Evolutionary conservation across 2,888 invertebrate species (phyloP), one percentile per base, ranked within the genome.

Genomic region (Thymelicus acteon): DNA sequence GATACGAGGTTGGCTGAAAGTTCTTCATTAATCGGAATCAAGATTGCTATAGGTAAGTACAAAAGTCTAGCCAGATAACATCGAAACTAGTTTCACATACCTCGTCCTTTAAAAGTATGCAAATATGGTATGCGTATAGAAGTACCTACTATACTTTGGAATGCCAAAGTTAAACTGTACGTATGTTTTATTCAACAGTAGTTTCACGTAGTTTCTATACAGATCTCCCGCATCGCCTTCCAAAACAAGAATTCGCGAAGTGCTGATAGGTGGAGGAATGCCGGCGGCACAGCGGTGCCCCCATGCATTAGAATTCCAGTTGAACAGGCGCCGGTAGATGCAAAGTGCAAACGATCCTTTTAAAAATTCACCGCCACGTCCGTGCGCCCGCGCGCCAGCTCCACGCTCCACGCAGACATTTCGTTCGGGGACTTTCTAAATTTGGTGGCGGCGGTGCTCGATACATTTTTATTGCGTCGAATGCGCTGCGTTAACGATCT

Each of bases 401-500:
- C n/a, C n/a, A n/a, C 19, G 19, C 19, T 19, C 19, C 19, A 19
- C 2, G 19, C 19, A 19, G 19, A 19, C 74, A 62, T 60, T 52
- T 68, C 69, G 69, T 60, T 57, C 48, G 70, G 67, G 73, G 72
- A 72, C 75, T 76, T 75, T 78, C 75, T 78, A 75, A 75, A 78
- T 75, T 75, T 74, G 77, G 73, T 69, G 60, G 72, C 48, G 64
- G 48, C 58, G 72, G 74, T 72, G 69, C 75, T 71, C 74, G 65
- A 75, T 77, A 78, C 78, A 78, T 78, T 77, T 76, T 78, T 76
- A 77, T 77, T 67, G 74, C 73, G 64, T 24, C 71, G 74, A 71
- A 73, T 74, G 64, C 67, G 62, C 15, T 61, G 69, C 71, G 52
- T 64, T 65, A 65, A 70, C 64, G 70, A 70, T 64, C 63, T 40